Evolutionary conservation across 2,888 invertebrate species (phyloP).

Genomic region (Brachynemurus nebulosus): DNA sequence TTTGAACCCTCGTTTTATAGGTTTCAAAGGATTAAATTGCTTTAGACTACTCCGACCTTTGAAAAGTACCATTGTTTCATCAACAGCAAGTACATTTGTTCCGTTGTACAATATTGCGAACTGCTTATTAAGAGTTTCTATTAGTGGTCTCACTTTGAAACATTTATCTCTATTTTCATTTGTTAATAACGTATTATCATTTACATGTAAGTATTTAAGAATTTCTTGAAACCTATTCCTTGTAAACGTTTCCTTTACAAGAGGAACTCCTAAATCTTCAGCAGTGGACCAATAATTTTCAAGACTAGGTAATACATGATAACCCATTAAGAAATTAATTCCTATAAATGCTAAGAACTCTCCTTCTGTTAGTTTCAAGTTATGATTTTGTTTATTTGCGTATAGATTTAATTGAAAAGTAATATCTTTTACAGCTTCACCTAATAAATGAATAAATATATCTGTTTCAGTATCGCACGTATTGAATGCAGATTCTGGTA

Average conservation of each 20-base stretch:
- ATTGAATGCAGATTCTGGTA: no score
- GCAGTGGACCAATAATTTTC: constrained; percentile 8
- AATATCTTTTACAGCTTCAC: neutral
- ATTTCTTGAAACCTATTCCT: constrained; percentile 8
- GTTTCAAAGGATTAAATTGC: constrained; percentile 13
- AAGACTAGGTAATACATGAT: constrained; percentile 8
- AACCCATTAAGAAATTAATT: constrained; percentile 12
- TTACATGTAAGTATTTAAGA: constrained; percentile 9
- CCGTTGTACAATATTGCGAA: constrained; percentile 7
- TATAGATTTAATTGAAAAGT: neutral
- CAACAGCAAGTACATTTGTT: constrained; percentile 9
- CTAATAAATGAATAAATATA: neutral
- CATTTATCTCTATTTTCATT: constrained; percentile 8
- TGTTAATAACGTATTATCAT: constrained; percentile 10
- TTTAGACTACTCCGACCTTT: constrained; percentile 10
- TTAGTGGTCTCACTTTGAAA: constrained; percentile 11
- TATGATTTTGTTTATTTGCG: constrained; percentile 1
- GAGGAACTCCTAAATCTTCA: constrained; percentile 5
- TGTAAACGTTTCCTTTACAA: neutral
- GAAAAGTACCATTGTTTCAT: constrained; percentile 11
- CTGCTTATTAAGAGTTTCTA: constrained; percentile 6
- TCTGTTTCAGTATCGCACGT: neutral
- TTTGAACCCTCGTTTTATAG: constrained; percentile 11
- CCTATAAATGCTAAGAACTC: constrained; percentile 9
- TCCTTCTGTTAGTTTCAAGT: constrained; percentile 2